phyloP scores from a whole-genome alignment of 2,113 vertebrate species.

The Amphilophus citrinellus region DNA sequence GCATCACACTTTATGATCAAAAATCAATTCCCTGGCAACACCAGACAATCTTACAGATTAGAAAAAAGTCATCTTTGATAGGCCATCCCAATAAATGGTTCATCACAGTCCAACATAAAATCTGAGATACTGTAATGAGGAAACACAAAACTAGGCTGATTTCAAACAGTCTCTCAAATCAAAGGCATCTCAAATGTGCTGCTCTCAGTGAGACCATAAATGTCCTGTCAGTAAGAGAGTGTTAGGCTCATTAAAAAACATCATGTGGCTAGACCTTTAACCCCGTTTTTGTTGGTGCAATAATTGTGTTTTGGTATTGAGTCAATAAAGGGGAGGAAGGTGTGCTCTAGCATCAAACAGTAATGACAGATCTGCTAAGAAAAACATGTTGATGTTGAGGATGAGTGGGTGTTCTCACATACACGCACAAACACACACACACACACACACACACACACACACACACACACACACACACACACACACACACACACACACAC shows the following conservation, averaged over 20 bases:
- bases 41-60: constrained; percentile 1
- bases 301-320: constrained; percentile 61
- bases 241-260: constrained; percentile 66
- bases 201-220: background rate
- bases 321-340: constrained; percentile 67
- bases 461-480: too few relatives aligned
- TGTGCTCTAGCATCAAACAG: constrained; percentile 5
- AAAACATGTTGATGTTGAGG: constrained; percentile 10
- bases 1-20: constrained; percentile 23
- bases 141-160: background rate
- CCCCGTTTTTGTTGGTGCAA: constrained; percentile 42
- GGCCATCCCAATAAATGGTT: background rate
- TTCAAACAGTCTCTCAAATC: background rate
- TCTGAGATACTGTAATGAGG: background rate
- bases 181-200: background rate
- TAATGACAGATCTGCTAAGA: constrained; percentile 31
- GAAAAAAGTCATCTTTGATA: background rate
- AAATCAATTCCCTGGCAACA: constrained; percentile 22
- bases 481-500: background rate
- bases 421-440: background rate
- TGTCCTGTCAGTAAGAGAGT: constrained; percentile 3
- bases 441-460: background rate
- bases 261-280: constrained; percentile 47
- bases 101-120: background rate
- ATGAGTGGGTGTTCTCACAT: constrained; percentile 2